Conservation (phyloP, 1,140 invertebrate genomes). For the Meloidogyne hapla region DNA sequence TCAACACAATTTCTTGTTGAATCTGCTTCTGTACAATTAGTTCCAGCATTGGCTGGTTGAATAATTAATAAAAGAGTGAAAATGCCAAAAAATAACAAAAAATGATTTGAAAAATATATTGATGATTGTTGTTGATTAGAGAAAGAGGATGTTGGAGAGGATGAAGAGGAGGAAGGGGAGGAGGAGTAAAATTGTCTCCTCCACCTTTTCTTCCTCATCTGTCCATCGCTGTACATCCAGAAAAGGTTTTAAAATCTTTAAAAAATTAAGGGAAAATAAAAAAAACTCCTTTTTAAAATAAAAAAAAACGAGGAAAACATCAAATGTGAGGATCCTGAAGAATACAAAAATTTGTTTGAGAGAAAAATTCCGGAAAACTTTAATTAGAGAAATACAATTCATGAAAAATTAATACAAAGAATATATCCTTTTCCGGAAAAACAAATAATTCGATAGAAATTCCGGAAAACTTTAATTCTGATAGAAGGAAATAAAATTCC, state of each 20-base stretch:
- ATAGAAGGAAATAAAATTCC: no score
- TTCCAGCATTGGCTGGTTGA: conserved; percentile 44
- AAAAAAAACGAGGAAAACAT: no score
- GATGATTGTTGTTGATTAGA: not conserved
- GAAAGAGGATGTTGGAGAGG: not conserved
- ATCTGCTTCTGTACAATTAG: conserved; percentile 62
- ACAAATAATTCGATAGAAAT: no score
- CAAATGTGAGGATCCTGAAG: no score
- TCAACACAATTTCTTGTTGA: conserved; percentile 64
- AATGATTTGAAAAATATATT: not conserved
- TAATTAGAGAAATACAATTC: no score
- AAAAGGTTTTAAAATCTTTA: not conserved
- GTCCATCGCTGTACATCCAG: not conserved
- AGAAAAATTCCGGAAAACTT: no score
- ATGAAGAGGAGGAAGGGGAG: not conserved
- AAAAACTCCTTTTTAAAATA: no score
- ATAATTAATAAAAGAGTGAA: conserved; percentile 21
- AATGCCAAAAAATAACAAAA: conserved; percentile 6
- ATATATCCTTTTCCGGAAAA: no score
- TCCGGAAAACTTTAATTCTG: no score
- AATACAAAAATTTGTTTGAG: no score
- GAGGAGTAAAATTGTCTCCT: not conserved
- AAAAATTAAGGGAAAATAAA: not conserved
- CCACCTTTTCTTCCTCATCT: not conserved
- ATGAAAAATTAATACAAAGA: no score